These are phyloP conservation scores for Lepidothrix coronata DNA, from an alignment of 2,113 vertebrate species.

Conservation along the genomic window DNA sequence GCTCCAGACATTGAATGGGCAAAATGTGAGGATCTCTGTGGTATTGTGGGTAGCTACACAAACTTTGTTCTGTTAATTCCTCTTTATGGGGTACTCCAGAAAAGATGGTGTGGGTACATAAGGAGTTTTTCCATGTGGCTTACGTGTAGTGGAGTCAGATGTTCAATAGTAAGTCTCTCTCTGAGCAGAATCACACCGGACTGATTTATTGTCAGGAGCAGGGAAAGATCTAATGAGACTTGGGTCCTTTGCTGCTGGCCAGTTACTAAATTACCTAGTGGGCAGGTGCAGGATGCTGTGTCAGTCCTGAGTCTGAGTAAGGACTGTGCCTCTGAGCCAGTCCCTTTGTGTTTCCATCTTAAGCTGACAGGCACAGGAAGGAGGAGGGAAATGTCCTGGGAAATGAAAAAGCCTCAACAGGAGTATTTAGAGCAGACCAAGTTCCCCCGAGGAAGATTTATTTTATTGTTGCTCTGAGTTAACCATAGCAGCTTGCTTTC, in stretches of 20 bases:
- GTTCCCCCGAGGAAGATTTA: background rate
- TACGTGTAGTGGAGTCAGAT: background rate
- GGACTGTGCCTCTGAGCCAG: background rate
- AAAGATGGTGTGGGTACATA: accelerated
- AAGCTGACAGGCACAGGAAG: background rate
- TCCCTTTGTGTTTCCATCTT: background rate
- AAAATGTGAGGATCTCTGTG: background rate
- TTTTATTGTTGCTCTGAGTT: background rate
- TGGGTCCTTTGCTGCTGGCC: background rate
- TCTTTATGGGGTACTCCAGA: background rate
- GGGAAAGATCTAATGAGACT: background rate
- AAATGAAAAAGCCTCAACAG: background rate
- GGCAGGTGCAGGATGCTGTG: background rate
- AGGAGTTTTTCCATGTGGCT: background rate
- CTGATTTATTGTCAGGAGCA: background rate
- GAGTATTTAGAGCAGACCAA: background rate
- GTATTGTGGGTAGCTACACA: background rate
- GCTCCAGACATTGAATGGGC: background rate
- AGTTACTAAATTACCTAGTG: background rate
- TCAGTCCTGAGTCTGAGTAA: background rate
- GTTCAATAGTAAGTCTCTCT: background rate
- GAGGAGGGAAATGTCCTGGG: background rate
- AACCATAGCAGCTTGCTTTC: background rate
- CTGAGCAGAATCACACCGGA: background rate
- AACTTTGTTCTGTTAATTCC: background rate